Evolutionary conservation across 2,888 invertebrate genomes (phyloP).

Genomic region (Diarsia rubi): DNA sequence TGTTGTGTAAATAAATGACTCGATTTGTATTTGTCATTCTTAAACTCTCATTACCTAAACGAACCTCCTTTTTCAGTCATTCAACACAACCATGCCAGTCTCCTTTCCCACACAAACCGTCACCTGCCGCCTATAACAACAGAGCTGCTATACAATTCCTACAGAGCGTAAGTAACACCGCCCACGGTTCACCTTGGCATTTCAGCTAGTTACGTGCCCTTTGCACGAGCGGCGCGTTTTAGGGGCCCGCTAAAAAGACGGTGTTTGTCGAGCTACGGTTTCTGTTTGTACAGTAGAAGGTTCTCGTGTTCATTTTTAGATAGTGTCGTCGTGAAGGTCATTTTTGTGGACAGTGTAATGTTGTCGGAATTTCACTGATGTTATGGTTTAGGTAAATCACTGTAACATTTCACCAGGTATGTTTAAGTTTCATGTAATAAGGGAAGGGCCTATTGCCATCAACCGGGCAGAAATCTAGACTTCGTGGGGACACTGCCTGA

Average conservation of each 20-base stretch:
- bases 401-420: not conserved
- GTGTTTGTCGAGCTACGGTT: conserved; percentile 44
- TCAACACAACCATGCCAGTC: not conserved
- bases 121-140: conserved; percentile 6
- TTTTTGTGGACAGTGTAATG: not conserved
- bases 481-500: too few relatives aligned
- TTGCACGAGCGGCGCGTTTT: conserved; percentile 50
- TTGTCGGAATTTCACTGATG: not conserved
- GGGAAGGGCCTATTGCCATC: too few relatives aligned
- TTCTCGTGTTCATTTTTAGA: conserved; percentile 42
- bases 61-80: not conserved
- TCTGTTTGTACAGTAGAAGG: conserved; percentile 41
- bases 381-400: too few relatives aligned
- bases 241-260: conserved; percentile 42
- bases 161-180: conserved; percentile 20
- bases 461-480: too few relatives aligned
- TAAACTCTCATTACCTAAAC: too few relatives aligned
- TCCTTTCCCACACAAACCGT: not conserved
- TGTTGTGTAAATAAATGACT: too few relatives aligned
- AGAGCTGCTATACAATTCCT: conserved; percentile 15
- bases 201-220: conserved; percentile 54
- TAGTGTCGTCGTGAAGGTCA: conserved; percentile 35
- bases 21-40: too few relatives aligned
- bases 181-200: conserved; percentile 61
- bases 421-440: not conserved